These are phyloP conservation scores for Pheosia gnoma DNA, from an alignment of 2,888 invertebrate species.

Conservation along the genomic window DNA sequence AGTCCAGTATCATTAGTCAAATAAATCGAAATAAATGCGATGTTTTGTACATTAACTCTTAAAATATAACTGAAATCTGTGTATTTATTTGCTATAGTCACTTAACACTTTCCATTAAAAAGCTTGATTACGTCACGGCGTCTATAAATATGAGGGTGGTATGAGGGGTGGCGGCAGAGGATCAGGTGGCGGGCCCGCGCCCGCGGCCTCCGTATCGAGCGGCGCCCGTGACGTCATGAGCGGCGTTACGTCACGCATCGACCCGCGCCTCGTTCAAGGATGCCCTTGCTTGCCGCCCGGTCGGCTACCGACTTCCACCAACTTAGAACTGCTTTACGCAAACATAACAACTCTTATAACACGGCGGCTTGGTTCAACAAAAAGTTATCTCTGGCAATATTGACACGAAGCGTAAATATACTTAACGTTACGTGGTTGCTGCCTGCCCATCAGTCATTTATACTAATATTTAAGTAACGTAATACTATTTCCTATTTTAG, in stretches of 20 bases:
- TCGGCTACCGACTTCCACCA: constrained; percentile 65
- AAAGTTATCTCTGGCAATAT: constrained; percentile 29
- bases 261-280: constrained; percentile 77
- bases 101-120: constrained; percentile 34
- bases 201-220: constrained; percentile 67
- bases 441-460: constrained; percentile 11
- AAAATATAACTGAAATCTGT: neutral
- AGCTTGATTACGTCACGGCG: constrained; percentile 70
- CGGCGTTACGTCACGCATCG: constrained; percentile 76
- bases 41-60: neutral
- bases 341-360: constrained; percentile 32
- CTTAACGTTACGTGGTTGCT: constrained; percentile 14
- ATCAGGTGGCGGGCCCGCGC: constrained; percentile 50
- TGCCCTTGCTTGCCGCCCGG: constrained; percentile 66
- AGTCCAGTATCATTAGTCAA: no score
- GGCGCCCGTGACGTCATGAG: constrained; percentile 74
- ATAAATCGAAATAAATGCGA: no score
- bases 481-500: neutral
- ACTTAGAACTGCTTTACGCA: constrained; percentile 45
- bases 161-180: constrained; percentile 54
- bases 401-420: constrained; percentile 27
- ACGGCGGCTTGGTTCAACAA: constrained; percentile 18
- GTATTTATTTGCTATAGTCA: neutral
- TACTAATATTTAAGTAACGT: constrained; percentile 3
- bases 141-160: constrained; percentile 77